Evolutionary conservation across 2,888 invertebrate species (phyloP).

Genomic region (Tinea pellionella): DNA sequence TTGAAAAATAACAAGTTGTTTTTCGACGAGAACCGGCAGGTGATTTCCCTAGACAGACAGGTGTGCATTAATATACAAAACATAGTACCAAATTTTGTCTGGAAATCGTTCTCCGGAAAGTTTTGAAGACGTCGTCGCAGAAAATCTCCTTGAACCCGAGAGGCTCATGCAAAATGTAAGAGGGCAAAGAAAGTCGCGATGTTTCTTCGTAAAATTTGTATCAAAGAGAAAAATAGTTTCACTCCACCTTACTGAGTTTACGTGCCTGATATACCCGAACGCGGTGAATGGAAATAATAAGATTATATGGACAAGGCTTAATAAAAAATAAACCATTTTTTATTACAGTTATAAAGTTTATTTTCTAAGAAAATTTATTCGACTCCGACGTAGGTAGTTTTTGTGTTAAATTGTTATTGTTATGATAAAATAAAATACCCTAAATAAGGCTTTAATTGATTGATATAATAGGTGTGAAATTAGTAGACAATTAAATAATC

Average conservation of each 20-base stretch:
- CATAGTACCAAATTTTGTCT: conserved; percentile 32
- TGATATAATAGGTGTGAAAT: too few relatives aligned
- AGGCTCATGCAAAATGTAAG: conserved; percentile 62
- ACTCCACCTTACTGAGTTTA: conserved; percentile 10
- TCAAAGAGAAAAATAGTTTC: conserved; percentile 31
- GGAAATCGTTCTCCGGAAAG: conserved; percentile 11
- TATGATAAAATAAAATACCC: too few relatives aligned
- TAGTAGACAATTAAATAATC: too few relatives aligned
- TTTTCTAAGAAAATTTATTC: neutral
- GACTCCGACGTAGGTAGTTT: too few relatives aligned
- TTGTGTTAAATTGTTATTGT: neutral
- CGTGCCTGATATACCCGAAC: conserved; percentile 9
- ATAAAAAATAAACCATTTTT: neutral
- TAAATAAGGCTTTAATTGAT: too few relatives aligned
- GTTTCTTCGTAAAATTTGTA: conserved; percentile 35
- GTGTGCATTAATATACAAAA: conserved; percentile 27
- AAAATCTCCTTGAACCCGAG: conserved; percentile 18
- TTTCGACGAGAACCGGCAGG: neutral
- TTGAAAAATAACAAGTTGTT: neutral
- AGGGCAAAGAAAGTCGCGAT: conserved; percentile 20
- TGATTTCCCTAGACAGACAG: conserved; percentile 14
- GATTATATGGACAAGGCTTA: neutral
- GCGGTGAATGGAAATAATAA: neutral
- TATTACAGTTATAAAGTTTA: neutral
- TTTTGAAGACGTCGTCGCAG: conserved; percentile 11